A percentile compares a stretch with the other conserved stretches of the same genome.
Evolutionary conservation across 2,797 vertebrate species (phyloP).

Genomic region (Enteromius anoplus): DNA sequence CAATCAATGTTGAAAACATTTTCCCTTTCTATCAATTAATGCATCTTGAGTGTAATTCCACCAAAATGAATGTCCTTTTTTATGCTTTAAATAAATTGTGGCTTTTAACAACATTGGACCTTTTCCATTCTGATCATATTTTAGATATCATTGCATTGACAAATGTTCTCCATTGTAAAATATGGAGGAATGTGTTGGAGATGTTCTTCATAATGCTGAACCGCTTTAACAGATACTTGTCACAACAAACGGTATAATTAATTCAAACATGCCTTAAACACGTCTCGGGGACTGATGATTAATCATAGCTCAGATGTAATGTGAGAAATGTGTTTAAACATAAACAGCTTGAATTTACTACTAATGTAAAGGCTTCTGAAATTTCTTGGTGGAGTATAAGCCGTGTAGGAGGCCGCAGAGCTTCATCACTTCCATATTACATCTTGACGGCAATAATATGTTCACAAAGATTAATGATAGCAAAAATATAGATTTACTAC

Average conservation of each 20-base stretch:
- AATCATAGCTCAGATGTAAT: conserved; percentile 55
- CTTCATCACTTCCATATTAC: conserved; percentile 34
- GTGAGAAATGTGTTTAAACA: conserved; percentile 53
- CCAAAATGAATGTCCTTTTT: no score
- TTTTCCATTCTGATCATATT: not conserved
- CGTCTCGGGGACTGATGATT: conserved; percentile 43
- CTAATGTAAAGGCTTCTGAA: conserved; percentile 39
- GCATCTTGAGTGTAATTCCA: not conserved
- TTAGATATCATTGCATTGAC: not conserved
- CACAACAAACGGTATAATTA: conserved; percentile 32
- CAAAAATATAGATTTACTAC: conserved; percentile 28
- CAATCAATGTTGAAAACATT: no score
- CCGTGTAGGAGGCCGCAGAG: conserved; percentile 3
- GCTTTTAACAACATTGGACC: not conserved
- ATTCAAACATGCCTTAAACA: conserved; percentile 40
- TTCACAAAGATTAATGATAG: conserved; percentile 37
- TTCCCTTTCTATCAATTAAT: no score
- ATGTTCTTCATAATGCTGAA: not conserved
- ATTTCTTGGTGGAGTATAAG: not conserved
- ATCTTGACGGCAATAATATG: conserved; percentile 20
- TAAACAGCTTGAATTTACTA: conserved; percentile 49
- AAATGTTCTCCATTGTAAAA: not conserved
- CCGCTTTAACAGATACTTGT: conserved; percentile 11
- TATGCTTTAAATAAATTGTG: not conserved
- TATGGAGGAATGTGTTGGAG: not conserved